Evolutionary conservation across 1,140 invertebrate genomes (phyloP).

Genomic region (Philotrypesis tridentata): DNA sequence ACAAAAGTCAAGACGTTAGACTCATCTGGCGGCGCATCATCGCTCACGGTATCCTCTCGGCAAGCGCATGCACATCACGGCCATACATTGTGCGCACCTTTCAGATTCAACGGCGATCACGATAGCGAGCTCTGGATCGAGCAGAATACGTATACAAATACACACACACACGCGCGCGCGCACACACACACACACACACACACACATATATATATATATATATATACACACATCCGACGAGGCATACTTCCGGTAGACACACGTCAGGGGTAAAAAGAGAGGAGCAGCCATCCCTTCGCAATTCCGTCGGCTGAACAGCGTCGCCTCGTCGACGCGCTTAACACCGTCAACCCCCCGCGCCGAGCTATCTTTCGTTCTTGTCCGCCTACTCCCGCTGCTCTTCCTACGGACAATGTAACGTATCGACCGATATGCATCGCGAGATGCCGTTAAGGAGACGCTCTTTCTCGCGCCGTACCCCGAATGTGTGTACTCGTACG

Average conservation of each 20-base stretch:
- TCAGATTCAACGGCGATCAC: not conserved
- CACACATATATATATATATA: too few species aligned
- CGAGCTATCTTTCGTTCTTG: not conserved
- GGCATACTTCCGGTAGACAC: not conserved
- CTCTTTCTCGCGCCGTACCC: not conserved
- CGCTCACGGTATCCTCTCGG: not conserved
- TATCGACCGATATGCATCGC: slow-evolving; percentile 10
- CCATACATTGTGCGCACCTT: not conserved
- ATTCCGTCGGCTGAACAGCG: not conserved
- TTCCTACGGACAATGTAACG: not conserved
- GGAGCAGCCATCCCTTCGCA: not conserved
- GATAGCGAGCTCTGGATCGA: not conserved
- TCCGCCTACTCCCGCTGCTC: not conserved
- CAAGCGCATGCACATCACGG: not conserved
- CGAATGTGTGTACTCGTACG: not conserved
- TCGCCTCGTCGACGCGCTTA: not conserved
- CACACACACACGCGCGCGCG: too few species aligned
- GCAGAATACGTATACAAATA: not conserved
- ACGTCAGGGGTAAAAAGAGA: not conserved
- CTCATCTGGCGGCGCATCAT: not conserved
- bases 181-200: too few species aligned
- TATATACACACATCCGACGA: not conserved
- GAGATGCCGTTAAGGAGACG: not conserved
- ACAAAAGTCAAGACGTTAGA: not conserved
- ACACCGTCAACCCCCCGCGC: not conserved